Percentiles rank a stretch among this genome's conserved stretches.
These are phyloP conservation scores for Psittacara wagleri DNA, from an alignment of 2,113 vertebrate species.

Conservation along the genomic window DNA sequence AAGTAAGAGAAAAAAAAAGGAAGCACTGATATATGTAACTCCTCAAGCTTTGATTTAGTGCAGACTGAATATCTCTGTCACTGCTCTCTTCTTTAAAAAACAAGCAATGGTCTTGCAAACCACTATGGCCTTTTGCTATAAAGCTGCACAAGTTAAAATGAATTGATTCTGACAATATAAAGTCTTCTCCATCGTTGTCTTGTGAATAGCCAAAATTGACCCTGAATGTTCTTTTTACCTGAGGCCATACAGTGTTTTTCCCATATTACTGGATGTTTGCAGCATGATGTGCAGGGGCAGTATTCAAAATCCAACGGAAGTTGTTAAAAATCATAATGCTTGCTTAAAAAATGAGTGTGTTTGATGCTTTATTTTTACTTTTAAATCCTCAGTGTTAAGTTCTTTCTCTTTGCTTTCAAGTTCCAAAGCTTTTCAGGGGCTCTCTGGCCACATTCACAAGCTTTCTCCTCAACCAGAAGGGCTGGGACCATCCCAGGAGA, in stretches of 20 bases:
- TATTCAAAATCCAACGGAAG: not conserved
- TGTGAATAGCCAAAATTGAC: not conserved
- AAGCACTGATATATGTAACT: not conserved
- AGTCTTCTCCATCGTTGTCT: not conserved
- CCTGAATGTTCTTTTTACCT: slow-evolving; percentile 45
- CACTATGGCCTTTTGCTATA: not conserved
- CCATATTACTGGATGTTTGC: not conserved
- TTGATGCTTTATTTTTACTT: not conserved
- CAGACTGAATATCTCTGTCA: not conserved
- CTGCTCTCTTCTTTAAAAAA: not conserved
- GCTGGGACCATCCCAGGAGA: not conserved
- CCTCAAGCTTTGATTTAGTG: not conserved
- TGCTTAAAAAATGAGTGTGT: not conserved
- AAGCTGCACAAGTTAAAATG: not conserved
- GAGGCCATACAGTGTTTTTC: slow-evolving; percentile 68
- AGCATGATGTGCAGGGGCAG: not conserved
- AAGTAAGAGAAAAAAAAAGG: not conserved
- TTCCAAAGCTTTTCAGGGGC: not conserved
- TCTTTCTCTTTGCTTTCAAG: not conserved
- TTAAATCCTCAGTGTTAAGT: rapidly evolving
- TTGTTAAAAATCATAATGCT: not conserved
- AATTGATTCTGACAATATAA: not conserved
- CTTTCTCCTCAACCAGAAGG: not conserved
- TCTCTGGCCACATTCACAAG: not conserved
- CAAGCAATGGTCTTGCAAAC: not conserved